Base-by-base conservation (phyloP, 2,888 invertebrate species). In the Pedicia rivosa region DNA sequence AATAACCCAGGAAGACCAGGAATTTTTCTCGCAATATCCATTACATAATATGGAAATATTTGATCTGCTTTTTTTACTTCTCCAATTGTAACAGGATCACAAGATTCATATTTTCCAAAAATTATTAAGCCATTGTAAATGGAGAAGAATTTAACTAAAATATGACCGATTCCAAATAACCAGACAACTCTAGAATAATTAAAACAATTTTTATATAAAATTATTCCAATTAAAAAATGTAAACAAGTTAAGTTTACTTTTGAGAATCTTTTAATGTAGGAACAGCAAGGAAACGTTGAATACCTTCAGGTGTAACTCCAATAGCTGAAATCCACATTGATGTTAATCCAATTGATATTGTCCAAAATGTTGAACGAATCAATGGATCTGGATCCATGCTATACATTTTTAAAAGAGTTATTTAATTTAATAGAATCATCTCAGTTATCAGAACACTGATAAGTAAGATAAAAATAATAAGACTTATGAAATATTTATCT, bases 1-100 rank as follows among this genome's bases (percentile, higher is more conserved):
- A 83, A 82, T 28, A 82, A 63, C 3, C 82, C 82, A 17, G 79
- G 72, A 34, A 82, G 63, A 1, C 81, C 81, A n/a, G 75, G 74
- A 48, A 76, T 66, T 51, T 68, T 59, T 3, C 64, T 59, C 0
- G 78, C 67, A 10, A 75, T 63, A 46, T 77, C 74, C 66, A 81
- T 75, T 5, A 82, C 68, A 48, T 76, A 82, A 47, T 72, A 71
- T 0, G 82, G 79, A 4, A 81, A 63, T n/a, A 77, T 55, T 68
- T 72, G 68, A 50, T 72, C 72, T 46, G 65, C 62, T 49, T 63
- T 66, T 28, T 62, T 58, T 19, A 71, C 67, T 46, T 64, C 66
- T 27, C 69, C 65, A 2, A 71, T 64, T n/a, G 64, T 50, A 1
- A 74, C 48, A 1, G 76, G 77, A 55, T 78, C 78, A 44, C 78